Evolutionary conservation across 2,113 vertebrate species (phyloP).

Genomic region (Tiliqua scincoides): DNA sequence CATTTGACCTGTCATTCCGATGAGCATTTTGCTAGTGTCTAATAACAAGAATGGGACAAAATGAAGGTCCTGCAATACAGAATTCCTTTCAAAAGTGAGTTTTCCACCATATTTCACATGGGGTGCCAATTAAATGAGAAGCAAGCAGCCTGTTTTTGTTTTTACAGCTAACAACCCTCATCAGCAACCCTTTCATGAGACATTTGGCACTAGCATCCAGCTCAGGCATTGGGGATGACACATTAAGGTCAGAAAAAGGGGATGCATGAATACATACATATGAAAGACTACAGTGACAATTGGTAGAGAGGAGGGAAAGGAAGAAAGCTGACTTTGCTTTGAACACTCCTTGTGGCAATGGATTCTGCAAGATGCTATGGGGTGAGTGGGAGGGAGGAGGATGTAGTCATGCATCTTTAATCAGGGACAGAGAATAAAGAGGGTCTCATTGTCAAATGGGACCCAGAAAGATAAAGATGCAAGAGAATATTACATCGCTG

Average conservation of each 20-base stretch:
- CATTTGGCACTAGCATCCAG: background rate
- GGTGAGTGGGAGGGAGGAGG: background rate
- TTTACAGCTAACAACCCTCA: background rate
- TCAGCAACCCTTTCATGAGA: background rate
- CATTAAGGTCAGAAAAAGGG: background rate
- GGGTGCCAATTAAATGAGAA: background rate
- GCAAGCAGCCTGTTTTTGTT: background rate
- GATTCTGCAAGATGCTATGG: fast-evolving
- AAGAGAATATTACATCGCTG: constrained; percentile 25
- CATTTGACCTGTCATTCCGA: background rate
- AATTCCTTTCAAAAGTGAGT: constrained; percentile 4
- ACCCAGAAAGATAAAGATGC: constrained; percentile 37
- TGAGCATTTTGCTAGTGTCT: background rate
- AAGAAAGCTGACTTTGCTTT: background rate
- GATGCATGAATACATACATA: background rate
- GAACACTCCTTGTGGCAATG: background rate
- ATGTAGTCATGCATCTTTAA: constrained; percentile 37
- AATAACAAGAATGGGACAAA: background rate
- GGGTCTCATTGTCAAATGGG: constrained; percentile 13
- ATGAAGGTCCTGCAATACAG: background rate
- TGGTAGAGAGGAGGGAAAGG: background rate
- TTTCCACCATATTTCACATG: background rate
- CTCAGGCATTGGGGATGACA: background rate
- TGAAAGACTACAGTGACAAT: background rate
- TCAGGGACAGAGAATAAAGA: constrained; percentile 2